A percentile compares a stretch with the other conserved stretches of the same genome.
phyloP scores from a whole-genome alignment of 2,888 invertebrate species.

The Polydrusus tereticollis region DNA sequence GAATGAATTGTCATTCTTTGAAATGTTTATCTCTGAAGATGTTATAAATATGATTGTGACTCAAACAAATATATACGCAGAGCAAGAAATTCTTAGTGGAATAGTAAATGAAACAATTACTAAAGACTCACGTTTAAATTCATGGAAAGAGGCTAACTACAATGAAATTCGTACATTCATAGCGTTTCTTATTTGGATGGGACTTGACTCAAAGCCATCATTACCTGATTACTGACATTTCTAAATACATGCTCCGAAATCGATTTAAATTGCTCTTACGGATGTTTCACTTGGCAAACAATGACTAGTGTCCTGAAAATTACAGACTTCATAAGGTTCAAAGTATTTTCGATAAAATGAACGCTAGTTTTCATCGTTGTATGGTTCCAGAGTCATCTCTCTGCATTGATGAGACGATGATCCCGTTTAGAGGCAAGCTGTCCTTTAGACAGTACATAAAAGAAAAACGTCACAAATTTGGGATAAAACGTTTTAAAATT shows the following conservation, averaged over 20 bases:
- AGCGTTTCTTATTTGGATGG: neutral
- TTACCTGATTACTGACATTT: slow-evolving; percentile 11
- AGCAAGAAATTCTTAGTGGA: neutral
- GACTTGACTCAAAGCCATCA: neutral
- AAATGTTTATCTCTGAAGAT: neutral
- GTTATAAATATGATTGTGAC: neutral
- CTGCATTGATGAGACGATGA: slow-evolving; percentile 33
- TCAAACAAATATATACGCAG: slow-evolving; percentile 2
- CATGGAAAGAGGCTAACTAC: neutral
- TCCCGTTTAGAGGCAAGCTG: slow-evolving; percentile 33
- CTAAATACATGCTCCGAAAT: slow-evolving; percentile 19
- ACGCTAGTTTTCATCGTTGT: slow-evolving; percentile 25
- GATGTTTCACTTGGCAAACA: slow-evolving; percentile 19
- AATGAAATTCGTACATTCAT: neutral
- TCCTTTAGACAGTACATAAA: slow-evolving; percentile 39
- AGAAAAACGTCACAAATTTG: slow-evolving; percentile 34
- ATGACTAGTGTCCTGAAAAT: slow-evolving; percentile 24
- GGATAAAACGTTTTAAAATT: slow-evolving; percentile 35
- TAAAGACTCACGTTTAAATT: neutral
- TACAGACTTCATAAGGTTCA: slow-evolving; percentile 8
- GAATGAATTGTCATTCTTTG: slow-evolving; percentile 10
- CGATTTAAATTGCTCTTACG: slow-evolving; percentile 20
- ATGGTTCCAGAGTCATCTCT: slow-evolving; percentile 44
- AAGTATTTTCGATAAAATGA: slow-evolving; percentile 14
- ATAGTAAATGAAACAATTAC: neutral